Base-by-base conservation (phyloP, 2,113 vertebrate genomes). In the Puffinus mauretanicus region DNA sequence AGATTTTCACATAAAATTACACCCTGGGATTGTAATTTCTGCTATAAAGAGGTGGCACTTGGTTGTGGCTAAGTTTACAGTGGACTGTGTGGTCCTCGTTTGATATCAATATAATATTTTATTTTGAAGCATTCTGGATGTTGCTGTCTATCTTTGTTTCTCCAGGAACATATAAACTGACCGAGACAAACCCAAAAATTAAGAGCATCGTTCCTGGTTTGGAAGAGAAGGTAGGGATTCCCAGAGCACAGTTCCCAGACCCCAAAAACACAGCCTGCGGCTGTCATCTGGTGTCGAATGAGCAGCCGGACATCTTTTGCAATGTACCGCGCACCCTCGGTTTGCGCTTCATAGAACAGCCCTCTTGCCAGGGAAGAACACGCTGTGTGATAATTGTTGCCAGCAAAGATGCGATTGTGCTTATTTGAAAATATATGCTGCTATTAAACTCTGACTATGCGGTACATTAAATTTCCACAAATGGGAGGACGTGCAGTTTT, bases 291-390 rank as follows among this genome's bases (percentile, higher is more conserved):
- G 16, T 46, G 62, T 62, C 6, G 6, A 21, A 44, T 2, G 19
- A 57, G 49, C 49, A 16, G 54, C 27, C 3, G 8, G 51, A 17
- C 27, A 17, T 20, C 26, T 32, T 52, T 18, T 9, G 32, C 13
- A 3, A n/a, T 3, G 19, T 14, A 6, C 49, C 6, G 30, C 2
- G 1, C 14, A 7, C 20, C 55, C 32, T 57, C 7, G 3, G 24
- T 30, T 61, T 34, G 25, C 7, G 6, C 60, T 67, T 52, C 3
- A 4, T 3, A 10, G 52, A 19, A 19, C 52, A 34, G 30, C 44
- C 34, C 40, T 30, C n/a, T 40, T 19, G 34, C 65, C 42, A 11
- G 25, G 46, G 57, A 71, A 36, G 32, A 44, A 14, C 60, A 38
- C 3, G 2, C 24, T 4, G 10, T 18, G 11, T 22, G 44, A 10